These are phyloP conservation scores for Ametastegia equiseti DNA, from an alignment of 2,888 invertebrate species.

Conservation along the genomic window DNA sequence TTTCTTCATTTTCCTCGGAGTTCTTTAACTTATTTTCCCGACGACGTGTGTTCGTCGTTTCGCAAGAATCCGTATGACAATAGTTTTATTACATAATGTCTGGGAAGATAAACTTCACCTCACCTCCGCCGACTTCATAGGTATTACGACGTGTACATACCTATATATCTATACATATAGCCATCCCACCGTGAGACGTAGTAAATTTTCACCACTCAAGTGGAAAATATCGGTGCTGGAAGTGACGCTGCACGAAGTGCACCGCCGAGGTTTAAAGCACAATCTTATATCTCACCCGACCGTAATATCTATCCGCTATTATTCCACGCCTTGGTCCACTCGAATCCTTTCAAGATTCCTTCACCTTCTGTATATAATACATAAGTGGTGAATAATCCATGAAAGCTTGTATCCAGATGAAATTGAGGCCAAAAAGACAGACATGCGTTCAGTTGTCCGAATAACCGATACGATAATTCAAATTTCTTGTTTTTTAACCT, in stretches of 20 bases:
- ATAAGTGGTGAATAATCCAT: slow-evolving; percentile 7
- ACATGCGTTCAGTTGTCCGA: not conserved
- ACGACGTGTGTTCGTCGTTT: not conserved
- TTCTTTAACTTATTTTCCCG: slow-evolving; percentile 1
- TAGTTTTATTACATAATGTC: slow-evolving; percentile 18
- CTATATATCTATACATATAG: not conserved
- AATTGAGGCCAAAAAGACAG: not conserved
- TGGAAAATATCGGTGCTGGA: slow-evolving; percentile 66
- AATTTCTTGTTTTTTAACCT: not conserved
- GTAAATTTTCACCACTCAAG: slow-evolving; percentile 62
- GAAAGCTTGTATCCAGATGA: not conserved
- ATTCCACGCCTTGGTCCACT: slow-evolving; percentile 34
- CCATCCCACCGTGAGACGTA: slow-evolving; percentile 42
- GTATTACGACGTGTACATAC: not conserved
- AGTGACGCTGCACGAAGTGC: slow-evolving; percentile 59
- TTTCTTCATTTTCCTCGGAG: too few relatives aligned
- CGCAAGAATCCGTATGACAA: not conserved
- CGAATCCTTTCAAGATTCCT: not conserved
- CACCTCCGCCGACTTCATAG: not conserved
- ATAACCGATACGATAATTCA: not conserved
- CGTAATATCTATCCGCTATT: slow-evolving; percentile 28
- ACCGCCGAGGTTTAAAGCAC: slow-evolving; percentile 11
- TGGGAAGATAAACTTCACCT: slow-evolving; percentile 10
- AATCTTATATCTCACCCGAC: not conserved
- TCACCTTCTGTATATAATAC: slow-evolving; percentile 12